Evolutionary conservation across 2,797 vertebrate genomes (phyloP).

Genomic region (Discoglossus pictus): DNA sequence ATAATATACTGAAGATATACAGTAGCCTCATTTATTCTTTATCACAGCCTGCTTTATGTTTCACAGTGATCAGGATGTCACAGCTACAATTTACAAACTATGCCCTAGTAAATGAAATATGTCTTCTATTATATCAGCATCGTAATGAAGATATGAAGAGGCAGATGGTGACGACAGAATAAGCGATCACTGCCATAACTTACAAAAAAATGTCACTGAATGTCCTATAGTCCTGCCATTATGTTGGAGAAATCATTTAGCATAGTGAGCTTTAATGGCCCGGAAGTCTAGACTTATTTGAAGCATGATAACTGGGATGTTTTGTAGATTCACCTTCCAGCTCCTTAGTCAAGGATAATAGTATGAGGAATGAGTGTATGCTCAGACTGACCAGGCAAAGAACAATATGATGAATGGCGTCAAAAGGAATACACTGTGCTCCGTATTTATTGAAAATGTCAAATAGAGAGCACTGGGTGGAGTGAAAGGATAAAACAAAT

Average conservation of each 20-base stretch:
- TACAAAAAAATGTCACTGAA: conserved; percentile 34
- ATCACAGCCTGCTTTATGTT: not conserved
- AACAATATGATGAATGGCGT: conserved; percentile 21
- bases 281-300: conserved; percentile 38
- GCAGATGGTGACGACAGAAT: conserved; percentile 42
- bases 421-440: not conserved
- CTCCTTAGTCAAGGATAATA: conserved; percentile 39
- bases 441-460: conserved; percentile 37
- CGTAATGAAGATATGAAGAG: conserved; percentile 32
- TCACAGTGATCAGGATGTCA: conserved; percentile 10
- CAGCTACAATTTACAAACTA: conserved; percentile 18
- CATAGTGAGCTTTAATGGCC: conserved; percentile 23
- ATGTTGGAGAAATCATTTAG: conserved; percentile 30
- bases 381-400: conserved; percentile 17
- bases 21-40: not conserved
- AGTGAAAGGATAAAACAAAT: not conserved
- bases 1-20: too few relatives aligned
- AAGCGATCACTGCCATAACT: conserved; percentile 29
- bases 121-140: conserved; percentile 17
- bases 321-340: conserved; percentile 40
- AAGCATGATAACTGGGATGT: conserved; percentile 18
- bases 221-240: conserved; percentile 34
- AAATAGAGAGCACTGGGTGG: conserved; percentile 21
- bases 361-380: not conserved
- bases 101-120: conserved; percentile 22